These are phyloP conservation scores for Mesaphorura yosii DNA, from an alignment of 1,140 invertebrate genomes.

Conservation along the genomic window DNA sequence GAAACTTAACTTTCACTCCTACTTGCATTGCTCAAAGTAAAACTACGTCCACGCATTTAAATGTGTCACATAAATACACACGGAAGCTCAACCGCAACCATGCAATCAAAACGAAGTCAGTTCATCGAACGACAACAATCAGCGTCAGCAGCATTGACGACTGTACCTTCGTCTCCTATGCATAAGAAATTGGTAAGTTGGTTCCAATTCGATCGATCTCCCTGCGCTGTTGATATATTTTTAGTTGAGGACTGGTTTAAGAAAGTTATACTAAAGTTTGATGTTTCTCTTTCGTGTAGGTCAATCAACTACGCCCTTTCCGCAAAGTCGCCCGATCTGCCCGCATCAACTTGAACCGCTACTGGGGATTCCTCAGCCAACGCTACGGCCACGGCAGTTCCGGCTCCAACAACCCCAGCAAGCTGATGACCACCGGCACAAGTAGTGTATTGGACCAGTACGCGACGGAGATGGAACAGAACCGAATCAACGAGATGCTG, in stretches of 20 bases:
- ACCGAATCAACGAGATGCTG: conserved; percentile 29
- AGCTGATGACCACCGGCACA: neutral
- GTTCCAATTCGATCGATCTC: neutral
- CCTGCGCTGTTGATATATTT: conserved; percentile 3
- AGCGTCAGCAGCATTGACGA: neutral
- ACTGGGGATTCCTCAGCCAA: conserved; percentile 27
- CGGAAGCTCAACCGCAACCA: no score
- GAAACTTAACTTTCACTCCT: neutral
- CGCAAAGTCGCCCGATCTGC: conserved; percentile 27
- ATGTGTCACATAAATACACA: no score
- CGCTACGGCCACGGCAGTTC: neutral
- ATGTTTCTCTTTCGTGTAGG: conserved; percentile 24
- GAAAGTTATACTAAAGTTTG: neutral
- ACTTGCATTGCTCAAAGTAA: neutral
- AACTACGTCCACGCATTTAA: no score
- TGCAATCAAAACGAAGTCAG: no score
- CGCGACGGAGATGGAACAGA: conserved; percentile 25
- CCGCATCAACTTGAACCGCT: conserved; percentile 28
- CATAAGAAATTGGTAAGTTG: neutral
- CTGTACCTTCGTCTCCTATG: neutral
- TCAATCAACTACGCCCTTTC: conserved; percentile 23
- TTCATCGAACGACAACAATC: no score
- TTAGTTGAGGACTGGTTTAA: neutral
- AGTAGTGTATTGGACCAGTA: neutral
- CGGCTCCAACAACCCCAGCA: neutral